Evolutionary conservation across 2,888 invertebrate genomes (phyloP).

Genomic region (Adelphocoris suturalis): DNA sequence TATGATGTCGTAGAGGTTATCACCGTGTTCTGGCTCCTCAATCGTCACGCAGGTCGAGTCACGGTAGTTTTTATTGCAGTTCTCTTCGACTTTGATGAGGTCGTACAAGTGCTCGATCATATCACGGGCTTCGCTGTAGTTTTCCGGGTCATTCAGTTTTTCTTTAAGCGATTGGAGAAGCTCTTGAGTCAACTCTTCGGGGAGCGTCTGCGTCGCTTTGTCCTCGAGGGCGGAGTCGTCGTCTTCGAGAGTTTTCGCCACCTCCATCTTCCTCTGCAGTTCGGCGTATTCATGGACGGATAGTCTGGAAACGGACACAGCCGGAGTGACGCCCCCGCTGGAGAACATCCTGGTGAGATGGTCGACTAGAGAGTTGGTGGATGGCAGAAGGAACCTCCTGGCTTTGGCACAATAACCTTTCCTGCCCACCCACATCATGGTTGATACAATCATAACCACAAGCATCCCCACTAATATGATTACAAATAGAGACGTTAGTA

Average conservation of each 20-base stretch:
- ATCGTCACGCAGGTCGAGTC: slow-evolving; percentile 76
- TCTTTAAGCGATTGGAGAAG: slow-evolving; percentile 85
- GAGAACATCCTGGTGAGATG: slow-evolving; percentile 73
- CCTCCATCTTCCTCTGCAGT: slow-evolving; percentile 79
- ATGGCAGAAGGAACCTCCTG: slow-evolving; percentile 75
- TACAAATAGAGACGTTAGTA: slow-evolving; percentile 81
- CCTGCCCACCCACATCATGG: slow-evolving; percentile 82
- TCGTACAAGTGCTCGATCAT: slow-evolving; percentile 89
- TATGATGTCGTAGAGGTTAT: slow-evolving; percentile 84
- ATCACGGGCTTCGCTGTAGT: slow-evolving; percentile 87
- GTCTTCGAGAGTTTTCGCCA: slow-evolving; percentile 74
- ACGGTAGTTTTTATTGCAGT: slow-evolving; percentile 81
- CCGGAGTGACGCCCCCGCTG: slow-evolving; percentile 76
- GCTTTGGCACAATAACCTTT: slow-evolving; percentile 80
- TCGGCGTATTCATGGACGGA: slow-evolving; percentile 84
- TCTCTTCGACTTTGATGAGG: slow-evolving; percentile 86
- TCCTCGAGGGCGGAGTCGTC: slow-evolving; percentile 80
- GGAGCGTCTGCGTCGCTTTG: slow-evolving; percentile 86
- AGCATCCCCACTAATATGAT: slow-evolving; percentile 81
- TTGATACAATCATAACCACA: slow-evolving; percentile 81
- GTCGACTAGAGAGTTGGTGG: slow-evolving; percentile 74
- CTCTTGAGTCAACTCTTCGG: slow-evolving; percentile 87
- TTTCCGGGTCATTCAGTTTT: slow-evolving; percentile 85
- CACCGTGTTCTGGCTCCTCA: slow-evolving; percentile 77
- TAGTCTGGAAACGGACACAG: slow-evolving; percentile 82